These are phyloP conservation scores for Papilio dardanus DNA, from an alignment of 1,140 invertebrate genomes.

Conservation along the genomic window DNA sequence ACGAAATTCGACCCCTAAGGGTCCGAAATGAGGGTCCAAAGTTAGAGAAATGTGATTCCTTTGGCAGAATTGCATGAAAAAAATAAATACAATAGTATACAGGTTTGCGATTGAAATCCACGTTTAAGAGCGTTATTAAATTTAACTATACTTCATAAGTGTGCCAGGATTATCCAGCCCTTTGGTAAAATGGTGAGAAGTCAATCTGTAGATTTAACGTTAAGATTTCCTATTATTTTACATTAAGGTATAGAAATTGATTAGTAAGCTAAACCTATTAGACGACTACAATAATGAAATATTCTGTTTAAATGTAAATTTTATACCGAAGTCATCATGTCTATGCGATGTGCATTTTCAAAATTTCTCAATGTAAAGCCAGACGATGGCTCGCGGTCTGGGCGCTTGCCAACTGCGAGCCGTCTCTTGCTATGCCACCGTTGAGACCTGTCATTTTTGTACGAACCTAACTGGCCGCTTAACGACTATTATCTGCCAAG, in stretches of 20 bases:
- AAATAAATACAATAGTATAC: no score
- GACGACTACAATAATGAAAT: not conserved
- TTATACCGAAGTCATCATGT: constrained; percentile 7
- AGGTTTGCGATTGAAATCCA: not conserved
- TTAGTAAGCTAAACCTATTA: not conserved
- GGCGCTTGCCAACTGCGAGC: not conserved
- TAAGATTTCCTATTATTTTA: not conserved
- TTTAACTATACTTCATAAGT: no score
- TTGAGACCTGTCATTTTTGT: constrained; percentile 32
- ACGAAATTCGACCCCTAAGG: no score
- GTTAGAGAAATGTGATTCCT: no score
- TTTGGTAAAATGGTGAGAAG: no score
- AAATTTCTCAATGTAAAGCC: constrained; percentile 19
- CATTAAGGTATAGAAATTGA: not conserved
- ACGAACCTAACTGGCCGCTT: constrained; percentile 26
- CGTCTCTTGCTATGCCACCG: not conserved
- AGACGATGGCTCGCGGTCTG: constrained; percentile 12
- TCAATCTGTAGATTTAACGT: not conserved
- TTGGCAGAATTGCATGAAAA: no score
- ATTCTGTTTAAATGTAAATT: not conserved
- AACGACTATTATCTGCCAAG: constrained; percentile 29
- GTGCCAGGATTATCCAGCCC: no score
- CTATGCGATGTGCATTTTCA: not conserved
- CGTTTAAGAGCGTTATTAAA: no score
- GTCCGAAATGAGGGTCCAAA: no score